Evolutionary conservation across 2,888 invertebrate species (phyloP).

Genomic region (Cerastis rubricosa): DNA sequence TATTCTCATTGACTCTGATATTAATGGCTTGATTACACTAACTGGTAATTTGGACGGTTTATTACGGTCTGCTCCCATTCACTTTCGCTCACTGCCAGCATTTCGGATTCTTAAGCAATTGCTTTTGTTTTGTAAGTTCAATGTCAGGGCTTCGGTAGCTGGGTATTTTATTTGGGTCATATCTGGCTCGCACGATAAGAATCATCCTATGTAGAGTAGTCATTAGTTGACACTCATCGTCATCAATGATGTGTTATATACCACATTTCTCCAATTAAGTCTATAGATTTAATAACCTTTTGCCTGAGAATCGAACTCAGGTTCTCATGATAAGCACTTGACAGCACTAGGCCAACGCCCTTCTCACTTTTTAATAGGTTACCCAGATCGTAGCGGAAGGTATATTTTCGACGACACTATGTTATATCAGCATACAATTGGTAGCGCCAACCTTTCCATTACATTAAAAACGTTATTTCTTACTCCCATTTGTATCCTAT

Average conservation of each 20-base stretch:
- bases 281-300: too few relatives aligned
- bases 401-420: constrained; percentile 9
- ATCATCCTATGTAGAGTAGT: background rate
- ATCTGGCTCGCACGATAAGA: background rate
- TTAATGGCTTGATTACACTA: constrained; percentile 45
- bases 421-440: background rate
- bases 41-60: constrained; percentile 30
- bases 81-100: constrained; percentile 29
- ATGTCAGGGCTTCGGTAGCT: constrained; percentile 25
- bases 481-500: constrained; percentile 25
- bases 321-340: background rate
- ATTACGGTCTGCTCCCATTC: constrained; percentile 33
- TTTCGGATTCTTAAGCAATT: constrained; percentile 3
- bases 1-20: constrained; percentile 16
- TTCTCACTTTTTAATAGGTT: background rate
- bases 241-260: background rate
- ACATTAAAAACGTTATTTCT: background rate
- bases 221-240: background rate
- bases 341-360: background rate
- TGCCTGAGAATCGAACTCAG: background rate
- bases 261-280: background rate
- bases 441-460: background rate
- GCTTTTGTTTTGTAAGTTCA: constrained; percentile 22
- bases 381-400: background rate
- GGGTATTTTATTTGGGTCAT: background rate